Percentiles rank a stretch among this genome's conserved stretches.
These are phyloP conservation scores for Aythya fuligula DNA, from an alignment of 2,797 vertebrate genomes.

Conservation along the genomic window DNA sequence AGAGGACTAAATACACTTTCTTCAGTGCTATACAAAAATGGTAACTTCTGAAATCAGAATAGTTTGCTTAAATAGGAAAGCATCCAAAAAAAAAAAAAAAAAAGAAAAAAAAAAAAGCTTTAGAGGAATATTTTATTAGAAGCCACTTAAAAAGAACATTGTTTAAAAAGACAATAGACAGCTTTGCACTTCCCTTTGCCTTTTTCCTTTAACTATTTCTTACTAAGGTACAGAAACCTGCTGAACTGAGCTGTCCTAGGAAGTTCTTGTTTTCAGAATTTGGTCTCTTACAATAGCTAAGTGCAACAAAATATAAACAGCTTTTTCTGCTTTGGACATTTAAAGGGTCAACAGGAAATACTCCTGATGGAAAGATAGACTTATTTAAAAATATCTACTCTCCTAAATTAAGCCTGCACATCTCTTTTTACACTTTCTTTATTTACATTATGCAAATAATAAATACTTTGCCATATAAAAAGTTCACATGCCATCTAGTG, in stretches of 20 bases:
- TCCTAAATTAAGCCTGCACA: neutral
- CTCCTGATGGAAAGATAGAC: neutral
- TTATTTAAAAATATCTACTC: neutral
- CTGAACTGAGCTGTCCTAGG: neutral
- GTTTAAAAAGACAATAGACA: constrained; percentile 52
- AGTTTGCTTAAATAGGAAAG: constrained; percentile 47
- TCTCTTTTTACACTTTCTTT: neutral
- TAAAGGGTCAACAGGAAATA: constrained; percentile 27
- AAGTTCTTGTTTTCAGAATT: constrained; percentile 16
- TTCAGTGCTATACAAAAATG: neutral
- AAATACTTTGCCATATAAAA: neutral
- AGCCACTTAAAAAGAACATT: constrained; percentile 24
- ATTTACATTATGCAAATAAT: neutral
- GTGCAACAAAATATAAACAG: neutral
- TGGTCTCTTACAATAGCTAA: neutral
- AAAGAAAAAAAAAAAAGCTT: neutral
- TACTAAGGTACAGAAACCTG: neutral
- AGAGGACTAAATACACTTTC: neutral
- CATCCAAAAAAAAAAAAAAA: neutral
- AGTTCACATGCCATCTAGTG: neutral
- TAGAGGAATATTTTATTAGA: constrained; percentile 16
- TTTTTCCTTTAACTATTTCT: constrained; percentile 49
- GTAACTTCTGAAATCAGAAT: constrained; percentile 39
- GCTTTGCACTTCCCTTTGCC: neutral
- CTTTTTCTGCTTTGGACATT: neutral